Evolutionary conservation across 2,113 vertebrate species (phyloP).

Genomic region (Oryzias woworae): DNA sequence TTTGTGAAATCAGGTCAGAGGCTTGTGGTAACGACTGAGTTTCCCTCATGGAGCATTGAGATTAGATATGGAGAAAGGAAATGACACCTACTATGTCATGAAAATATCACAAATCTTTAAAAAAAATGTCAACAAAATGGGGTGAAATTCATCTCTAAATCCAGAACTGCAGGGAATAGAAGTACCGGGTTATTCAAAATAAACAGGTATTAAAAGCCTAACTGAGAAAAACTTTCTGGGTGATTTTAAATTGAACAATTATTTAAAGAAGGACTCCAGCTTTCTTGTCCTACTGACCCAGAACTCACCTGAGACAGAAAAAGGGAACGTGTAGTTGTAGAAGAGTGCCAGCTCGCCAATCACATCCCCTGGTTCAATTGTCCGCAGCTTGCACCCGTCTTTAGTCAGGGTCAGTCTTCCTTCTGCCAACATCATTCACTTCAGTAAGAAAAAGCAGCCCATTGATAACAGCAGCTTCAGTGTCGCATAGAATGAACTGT

Average conservation of each 20-base stretch:
- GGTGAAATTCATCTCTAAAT: background rate
- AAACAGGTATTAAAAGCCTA: background rate
- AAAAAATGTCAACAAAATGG: conserved; percentile 1
- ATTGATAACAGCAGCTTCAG: background rate
- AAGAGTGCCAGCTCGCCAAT: conserved; percentile 78
- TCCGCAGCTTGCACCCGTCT: conserved; percentile 68
- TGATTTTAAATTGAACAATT: conserved; percentile 55
- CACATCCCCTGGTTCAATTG: conserved; percentile 67
- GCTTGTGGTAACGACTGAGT: conserved; percentile 8
- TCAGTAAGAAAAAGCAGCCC: conserved; percentile 5
- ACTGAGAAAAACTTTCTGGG: conserved; percentile 12
- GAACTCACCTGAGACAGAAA: conserved; percentile 74
- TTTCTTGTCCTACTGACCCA: background rate
- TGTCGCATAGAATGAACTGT: background rate
- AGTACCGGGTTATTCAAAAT: background rate
- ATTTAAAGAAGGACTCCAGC: conserved; percentile 16
- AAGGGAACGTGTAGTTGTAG: conserved; percentile 70
- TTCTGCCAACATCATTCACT: conserved; percentile 62
- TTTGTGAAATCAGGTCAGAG: conserved; percentile 58
- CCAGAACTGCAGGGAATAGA: background rate
- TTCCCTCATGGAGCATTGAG: conserved; percentile 34
- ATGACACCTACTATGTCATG: conserved; percentile 18
- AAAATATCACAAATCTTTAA: background rate
- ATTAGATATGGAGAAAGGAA: conserved; percentile 31
- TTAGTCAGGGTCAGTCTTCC: conserved; percentile 76